Conservation (phyloP, 1,140 invertebrate species). For the Rhyacophila brunnea region DNA sequence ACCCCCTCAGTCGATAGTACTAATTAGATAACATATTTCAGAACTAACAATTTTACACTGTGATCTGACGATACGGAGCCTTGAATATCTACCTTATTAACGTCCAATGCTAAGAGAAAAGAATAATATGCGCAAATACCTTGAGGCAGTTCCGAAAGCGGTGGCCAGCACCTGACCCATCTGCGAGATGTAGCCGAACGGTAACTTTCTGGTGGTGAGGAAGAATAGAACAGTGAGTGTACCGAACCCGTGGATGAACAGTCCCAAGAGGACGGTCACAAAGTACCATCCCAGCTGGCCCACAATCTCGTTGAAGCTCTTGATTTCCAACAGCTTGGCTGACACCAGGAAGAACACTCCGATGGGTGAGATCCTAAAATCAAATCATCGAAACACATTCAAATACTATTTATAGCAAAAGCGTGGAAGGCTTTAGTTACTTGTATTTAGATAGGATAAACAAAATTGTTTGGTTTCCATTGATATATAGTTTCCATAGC, state of each 20-base stretch:
- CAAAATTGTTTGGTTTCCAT: too few species aligned
- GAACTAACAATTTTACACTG: too few species aligned
- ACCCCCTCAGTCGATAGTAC: too few species aligned
- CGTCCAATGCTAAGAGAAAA: background rate
- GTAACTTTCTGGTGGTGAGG: conserved; percentile 72
- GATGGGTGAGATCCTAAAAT: conserved; percentile 81
- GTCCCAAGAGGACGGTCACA: conserved; percentile 82
- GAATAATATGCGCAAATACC: conserved; percentile 55
- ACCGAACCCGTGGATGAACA: conserved; percentile 87
- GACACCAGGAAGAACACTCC: conserved; percentile 90
- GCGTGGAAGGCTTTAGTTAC: too few species aligned
- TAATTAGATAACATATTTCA: too few species aligned
- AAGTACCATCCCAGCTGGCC: conserved; percentile 90
- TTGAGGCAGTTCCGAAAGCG: conserved; percentile 91
- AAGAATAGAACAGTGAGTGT: conserved; percentile 84
- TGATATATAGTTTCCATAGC: too few species aligned
- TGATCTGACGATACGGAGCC: too few species aligned
- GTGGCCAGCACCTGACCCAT: conserved; percentile 87
- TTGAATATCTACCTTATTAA: too few species aligned
- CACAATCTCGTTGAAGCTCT: conserved; percentile 76
- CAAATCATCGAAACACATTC: background rate
- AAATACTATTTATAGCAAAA: too few species aligned
- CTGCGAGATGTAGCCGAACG: conserved; percentile 77
- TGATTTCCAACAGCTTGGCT: conserved; percentile 86
- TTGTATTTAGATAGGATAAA: too few species aligned